Evolutionary conservation across 2,797 vertebrate species (phyloP), one percentile per base, ranked within the genome.

Genomic region (Rhinatrema bivittatum): DNA sequence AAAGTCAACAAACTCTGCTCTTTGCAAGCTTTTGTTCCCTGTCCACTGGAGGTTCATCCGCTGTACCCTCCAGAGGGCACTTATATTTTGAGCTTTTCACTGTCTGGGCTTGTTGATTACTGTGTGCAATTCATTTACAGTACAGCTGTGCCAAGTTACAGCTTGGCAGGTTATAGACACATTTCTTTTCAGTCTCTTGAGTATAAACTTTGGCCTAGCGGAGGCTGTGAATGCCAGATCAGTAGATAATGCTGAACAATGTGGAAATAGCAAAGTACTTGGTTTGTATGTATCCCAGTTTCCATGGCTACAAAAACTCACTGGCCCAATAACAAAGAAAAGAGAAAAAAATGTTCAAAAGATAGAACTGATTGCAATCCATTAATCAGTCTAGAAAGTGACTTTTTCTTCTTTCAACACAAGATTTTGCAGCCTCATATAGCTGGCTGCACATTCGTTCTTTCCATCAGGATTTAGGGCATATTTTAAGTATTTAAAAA

Each of bases 121-220:
- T 64, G 60, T 55, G 45, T 43, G n/a, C 48, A 41, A 36, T 62
- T 65, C 27, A 21, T 62, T 54, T 53, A 61, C 56, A 29, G 30
- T 61, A 44, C 42, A 42, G 40, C 36, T 42, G 21, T 59, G 58
- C 61, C 60, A 72, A 75, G 44, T 65, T 64, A 45, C 56, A 63
- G 39, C 37, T 59, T 67, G 62, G 60, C 56, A 66, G 29, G 46
- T 33, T 25, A 35, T 50, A 47, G 21, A 60, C 64, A 40, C 51
- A 27, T 65, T 63, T 42, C 24, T 41, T 61, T 68, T 62, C 50
- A 51, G 30, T 51, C 39, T 40, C 51, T 39, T 52, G 45, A 56
- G 63, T 67, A 53, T 36, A 53, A 50, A 20, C 17, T 22, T 59
- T 43, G 46, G 31, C 17, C 53, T 59, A 60, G 44, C 2, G 7